Percentiles rank a stretch among this genome's conserved stretches.
Conservation (phyloP, 2,888 invertebrate genomes). For the Eupithecia dodoneata region DNA sequence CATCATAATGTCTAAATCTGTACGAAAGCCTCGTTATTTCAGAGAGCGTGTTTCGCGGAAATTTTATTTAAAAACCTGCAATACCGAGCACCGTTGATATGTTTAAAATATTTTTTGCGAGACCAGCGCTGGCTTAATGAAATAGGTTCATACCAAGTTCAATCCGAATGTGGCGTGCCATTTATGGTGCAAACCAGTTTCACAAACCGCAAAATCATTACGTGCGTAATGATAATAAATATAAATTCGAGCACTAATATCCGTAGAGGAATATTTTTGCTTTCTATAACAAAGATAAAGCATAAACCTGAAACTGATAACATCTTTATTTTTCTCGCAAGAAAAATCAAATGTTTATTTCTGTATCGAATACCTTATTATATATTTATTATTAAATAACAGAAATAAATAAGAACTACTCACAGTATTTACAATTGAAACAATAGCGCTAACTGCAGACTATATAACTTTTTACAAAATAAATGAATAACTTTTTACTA, state of each 20-base stretch:
- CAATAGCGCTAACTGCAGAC: no score
- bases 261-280: not conserved
- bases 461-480: no score
- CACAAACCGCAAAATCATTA: not conserved
- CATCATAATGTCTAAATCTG: not conserved
- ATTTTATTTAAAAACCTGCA: not conserved
- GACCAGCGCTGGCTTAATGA: not conserved
- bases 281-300: not conserved
- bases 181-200: not conserved
- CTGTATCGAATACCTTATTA: no score
- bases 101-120: not conserved
- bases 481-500: no score
- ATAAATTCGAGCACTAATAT: no score
- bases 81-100: not conserved
- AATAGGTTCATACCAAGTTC: not conserved
- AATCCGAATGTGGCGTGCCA: not conserved
- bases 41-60: not conserved
- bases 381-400: no score
- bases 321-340: not conserved
- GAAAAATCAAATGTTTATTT: not conserved
- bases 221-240: no score
- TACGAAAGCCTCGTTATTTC: slow-evolving; percentile 3
- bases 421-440: no score
- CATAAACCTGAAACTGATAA: not conserved
- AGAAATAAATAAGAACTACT: no score